Evolutionary conservation across 2,797 vertebrate species (phyloP), one percentile per base, ranked within the genome.

Genomic region (Gobio occitaniae): DNA sequence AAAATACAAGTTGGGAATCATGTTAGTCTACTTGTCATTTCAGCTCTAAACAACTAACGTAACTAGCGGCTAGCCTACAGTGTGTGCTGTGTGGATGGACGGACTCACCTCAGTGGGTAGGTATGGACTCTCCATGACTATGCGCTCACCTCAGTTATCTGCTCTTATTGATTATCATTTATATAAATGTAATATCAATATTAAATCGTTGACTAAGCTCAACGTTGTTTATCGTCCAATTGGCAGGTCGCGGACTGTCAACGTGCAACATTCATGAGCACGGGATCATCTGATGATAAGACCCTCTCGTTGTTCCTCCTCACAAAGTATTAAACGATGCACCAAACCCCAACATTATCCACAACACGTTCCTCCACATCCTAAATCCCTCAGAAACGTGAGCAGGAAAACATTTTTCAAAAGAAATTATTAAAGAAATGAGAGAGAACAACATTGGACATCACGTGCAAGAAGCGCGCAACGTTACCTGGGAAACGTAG

Each of bases 31-130:
- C 13, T 15, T 65, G 13, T 65, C 13, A 32, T 65, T 65, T 32
- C 6, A 65, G 25, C 25, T 65, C 25, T 65, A 16, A 65, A 65
- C 25, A 15, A 16, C 61, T 59, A n/a, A 32, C 32, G 32, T 32
- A 32, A n/a, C 56, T 59, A 59, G 56, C 56, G 21, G 21, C 56
- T 52, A 41, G 15, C 48, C 21, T 15, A 10, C 56, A 25, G 44
- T 65, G 44, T 21, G 48, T 50, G 15, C 15, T 16, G 48, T 29
- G 3, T 15, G 25, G 6, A 36, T 41, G 6, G 59, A 1, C 25
- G 5, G 21, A 52, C 92, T 93, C 90, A 95, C 95, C 94, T 96
- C 95, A 71, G 93, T 70, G 19, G 95, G 95, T 47, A 96, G 91
- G 76, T 91, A 90, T 0, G 93, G 92, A 84, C 91, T 84, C 29